These are phyloP conservation scores for Selene dorsalis DNA, from an alignment of 2,797 vertebrate genomes.

Conservation along the genomic window DNA sequence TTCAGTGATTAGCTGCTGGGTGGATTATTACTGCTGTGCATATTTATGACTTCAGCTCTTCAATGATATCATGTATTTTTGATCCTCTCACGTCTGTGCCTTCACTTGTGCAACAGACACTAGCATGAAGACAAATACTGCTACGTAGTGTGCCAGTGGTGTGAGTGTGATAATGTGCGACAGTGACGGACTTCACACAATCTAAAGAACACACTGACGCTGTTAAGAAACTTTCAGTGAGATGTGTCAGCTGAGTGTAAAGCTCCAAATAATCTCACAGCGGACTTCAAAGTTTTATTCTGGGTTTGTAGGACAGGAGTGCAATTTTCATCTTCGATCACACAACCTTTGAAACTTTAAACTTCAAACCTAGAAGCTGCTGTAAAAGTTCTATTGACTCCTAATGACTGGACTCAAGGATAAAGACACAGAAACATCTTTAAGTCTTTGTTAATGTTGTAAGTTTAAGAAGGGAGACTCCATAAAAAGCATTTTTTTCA, in stretches of 20 bases:
- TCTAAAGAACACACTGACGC: neutral
- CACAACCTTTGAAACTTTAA: neutral
- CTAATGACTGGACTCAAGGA: neutral
- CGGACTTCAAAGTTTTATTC: neutral
- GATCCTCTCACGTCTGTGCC: neutral
- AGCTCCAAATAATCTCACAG: neutral
- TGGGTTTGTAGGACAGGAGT: neutral
- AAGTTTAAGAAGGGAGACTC: neutral
- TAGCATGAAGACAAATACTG: neutral
- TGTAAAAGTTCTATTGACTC: neutral
- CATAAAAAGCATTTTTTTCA: neutral
- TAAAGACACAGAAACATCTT: neutral
- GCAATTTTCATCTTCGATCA: neutral
- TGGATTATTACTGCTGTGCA: neutral
- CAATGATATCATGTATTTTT: neutral
- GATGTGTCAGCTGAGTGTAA: neutral
- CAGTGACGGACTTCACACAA: neutral
- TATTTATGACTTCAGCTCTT: neutral
- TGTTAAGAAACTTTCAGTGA: neutral
- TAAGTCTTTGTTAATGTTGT: neutral
- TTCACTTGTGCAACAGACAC: neutral
- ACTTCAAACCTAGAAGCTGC: neutral
- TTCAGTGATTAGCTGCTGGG: conserved; percentile 23
- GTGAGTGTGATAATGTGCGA: neutral
- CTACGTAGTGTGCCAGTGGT: neutral